Base-by-base conservation (phyloP, 2,113 vertebrate genomes). In the Donacobius atricapilla region DNA sequence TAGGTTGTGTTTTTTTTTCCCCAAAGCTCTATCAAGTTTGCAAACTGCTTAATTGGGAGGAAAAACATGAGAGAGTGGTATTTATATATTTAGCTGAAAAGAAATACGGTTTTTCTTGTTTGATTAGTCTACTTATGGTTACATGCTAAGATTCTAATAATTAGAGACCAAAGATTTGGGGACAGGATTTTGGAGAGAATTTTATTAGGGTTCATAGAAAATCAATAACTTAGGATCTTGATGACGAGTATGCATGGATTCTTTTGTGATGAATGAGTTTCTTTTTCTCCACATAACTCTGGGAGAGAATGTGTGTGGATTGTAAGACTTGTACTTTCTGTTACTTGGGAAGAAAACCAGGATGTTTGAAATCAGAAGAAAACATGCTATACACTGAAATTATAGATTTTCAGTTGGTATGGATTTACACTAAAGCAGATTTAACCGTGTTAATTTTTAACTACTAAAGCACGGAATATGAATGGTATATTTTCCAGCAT, bases 21-120 rank as follows among this genome's bases (percentile, higher is more conserved):
- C 3, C 10, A 14, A 83, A 91, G 65, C 70, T 89, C 80, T 53
- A 48, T 63, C 15, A 79, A 47, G 48, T 87, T 93, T 87, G 40
- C 31, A 57, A 79, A 89, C 57, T 79, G 61, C 69, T 89, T 93
- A 90, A 87, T 40, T 78, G 64, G 35, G 69, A 89, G 50, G n/a
- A 77, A 94, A 3, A 70, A 30, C 33, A 61, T 31, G 65, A 50
- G n/a, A 61, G 50, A 86, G 20, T 1, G 3, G 79, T 48, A 92
- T 89, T 94, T 93, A 86, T 71, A 53, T 58, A 63, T 86, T 92
- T 75, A 94, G 51, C 87, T 83, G 69, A 28, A 80, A 90, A 88
- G 68, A 94, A 88, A 83, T 94, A 39, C 44, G 56, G 35, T 51
- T 93, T 90, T 90, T 85, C 70, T 86, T 91, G 57, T 91, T 87